Conservation (phyloP, 2,888 invertebrate genomes). For the Tinea semifulvella region DNA sequence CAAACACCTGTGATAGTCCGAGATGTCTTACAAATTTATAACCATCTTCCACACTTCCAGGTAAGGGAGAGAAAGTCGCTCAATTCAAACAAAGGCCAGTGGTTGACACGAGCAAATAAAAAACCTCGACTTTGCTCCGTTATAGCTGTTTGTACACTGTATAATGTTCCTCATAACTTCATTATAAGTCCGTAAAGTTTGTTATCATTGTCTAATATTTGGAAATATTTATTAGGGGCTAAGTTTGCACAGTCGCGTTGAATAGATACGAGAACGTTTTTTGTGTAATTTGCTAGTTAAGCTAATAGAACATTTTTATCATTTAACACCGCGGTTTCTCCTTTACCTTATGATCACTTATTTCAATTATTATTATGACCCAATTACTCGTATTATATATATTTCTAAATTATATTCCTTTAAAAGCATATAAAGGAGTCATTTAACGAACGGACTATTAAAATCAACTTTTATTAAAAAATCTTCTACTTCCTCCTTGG, state of each 20-base stretch:
- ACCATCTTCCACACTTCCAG: constrained; percentile 36
- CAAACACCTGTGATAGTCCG: constrained; percentile 22
- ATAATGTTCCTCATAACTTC: constrained; percentile 18
- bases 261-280: constrained; percentile 1
- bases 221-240: constrained; percentile 37
- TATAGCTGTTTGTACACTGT: constrained; percentile 9
- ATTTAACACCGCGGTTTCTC: too few species aligned
- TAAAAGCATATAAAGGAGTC: too few species aligned
- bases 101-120: constrained; percentile 53
- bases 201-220: constrained; percentile 54
- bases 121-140: constrained; percentile 19
- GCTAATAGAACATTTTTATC: too few species aligned
- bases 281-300: too few species aligned
- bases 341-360: too few species aligned
- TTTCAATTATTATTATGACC: too few species aligned
- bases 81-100: constrained; percentile 33
- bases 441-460: too few species aligned
- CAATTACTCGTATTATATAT: too few species aligned
- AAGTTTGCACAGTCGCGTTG: constrained; percentile 21
- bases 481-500: too few species aligned
- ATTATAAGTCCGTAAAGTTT: constrained; percentile 32
- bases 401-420: too few species aligned
- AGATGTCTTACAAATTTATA: constrained; percentile 45
- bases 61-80: constrained; percentile 36
- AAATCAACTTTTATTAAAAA: too few species aligned